These are phyloP conservation scores for Limnephilus lunatus DNA, from an alignment of 2,888 invertebrate genomes.

Conservation along the genomic window DNA sequence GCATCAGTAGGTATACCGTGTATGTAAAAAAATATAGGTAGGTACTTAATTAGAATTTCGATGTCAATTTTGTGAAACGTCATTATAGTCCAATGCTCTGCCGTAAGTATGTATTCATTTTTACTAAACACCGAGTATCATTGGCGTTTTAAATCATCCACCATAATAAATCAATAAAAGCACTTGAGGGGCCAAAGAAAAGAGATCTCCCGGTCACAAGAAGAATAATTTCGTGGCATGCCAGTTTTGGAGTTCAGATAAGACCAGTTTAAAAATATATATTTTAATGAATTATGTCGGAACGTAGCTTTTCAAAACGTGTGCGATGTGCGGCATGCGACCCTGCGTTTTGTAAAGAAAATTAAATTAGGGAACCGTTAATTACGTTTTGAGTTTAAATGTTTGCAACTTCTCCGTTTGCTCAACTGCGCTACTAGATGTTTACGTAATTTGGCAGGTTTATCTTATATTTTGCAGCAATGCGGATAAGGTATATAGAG, in stretches of 20 bases:
- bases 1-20: not conserved
- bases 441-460: not conserved
- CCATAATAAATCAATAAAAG: not conserved
- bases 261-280: not conserved
- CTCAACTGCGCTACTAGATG: not conserved
- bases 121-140: not conserved
- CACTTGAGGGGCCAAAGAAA: not conserved
- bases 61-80: not conserved
- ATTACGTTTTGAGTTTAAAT: not conserved
- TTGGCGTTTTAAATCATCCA: not conserved
- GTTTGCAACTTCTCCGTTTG: not conserved
- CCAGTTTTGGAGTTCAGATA: not conserved
- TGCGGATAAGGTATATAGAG: conserved; percentile 16
- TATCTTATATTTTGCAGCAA: conserved; percentile 20
- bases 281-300: not conserved
- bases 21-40: too few species aligned
- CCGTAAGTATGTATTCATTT: too few species aligned
- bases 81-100: not conserved
- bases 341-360: not conserved
- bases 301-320: not conserved
- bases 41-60: too few species aligned
- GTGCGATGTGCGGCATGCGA: not conserved
- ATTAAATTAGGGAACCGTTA: not conserved
- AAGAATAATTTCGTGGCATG: not conserved
- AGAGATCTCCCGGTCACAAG: not conserved